These are phyloP conservation scores for Andinoacara biseriatus DNA, from an alignment of 2,113 vertebrate species.

Conservation along the genomic window DNA sequence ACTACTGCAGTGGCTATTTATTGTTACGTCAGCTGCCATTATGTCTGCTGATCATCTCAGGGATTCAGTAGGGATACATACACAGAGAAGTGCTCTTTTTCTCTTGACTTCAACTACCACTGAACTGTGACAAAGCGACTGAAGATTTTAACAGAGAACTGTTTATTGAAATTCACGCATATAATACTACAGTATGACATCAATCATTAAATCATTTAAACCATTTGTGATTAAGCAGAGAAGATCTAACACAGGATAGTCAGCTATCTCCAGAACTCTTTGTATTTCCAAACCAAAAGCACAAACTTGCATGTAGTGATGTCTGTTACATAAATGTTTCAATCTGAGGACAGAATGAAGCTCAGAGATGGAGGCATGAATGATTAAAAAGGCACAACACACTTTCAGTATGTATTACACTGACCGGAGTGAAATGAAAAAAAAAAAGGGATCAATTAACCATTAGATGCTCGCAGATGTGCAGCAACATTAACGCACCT, in stretches of 20 bases:
- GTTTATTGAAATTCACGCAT: slow-evolving; percentile 49
- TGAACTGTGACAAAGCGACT: background rate
- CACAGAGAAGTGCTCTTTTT: background rate
- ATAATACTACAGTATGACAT: slow-evolving; percentile 9
- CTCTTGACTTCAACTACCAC: background rate
- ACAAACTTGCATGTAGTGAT: slow-evolving; percentile 6
- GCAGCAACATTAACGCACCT: slow-evolving; percentile 32
- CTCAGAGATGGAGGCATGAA: slow-evolving; percentile 16
- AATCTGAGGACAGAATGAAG: slow-evolving; percentile 5
- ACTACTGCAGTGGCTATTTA: background rate
- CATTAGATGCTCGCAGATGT: slow-evolving; percentile 31
- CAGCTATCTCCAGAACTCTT: background rate
- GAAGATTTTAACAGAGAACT: background rate
- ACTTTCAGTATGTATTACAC: slow-evolving; percentile 43
- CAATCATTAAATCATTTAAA: background rate
- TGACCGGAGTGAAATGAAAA: slow-evolving; percentile 26
- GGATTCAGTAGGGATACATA: background rate
- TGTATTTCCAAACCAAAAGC: slow-evolving; percentile 14
- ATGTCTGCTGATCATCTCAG: background rate
- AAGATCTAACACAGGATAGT: background rate
- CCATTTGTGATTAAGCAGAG: slow-evolving; percentile 16
- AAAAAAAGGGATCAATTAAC: slow-evolving; percentile 51
- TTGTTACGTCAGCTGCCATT: background rate
- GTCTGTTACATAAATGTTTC: slow-evolving; percentile 36
- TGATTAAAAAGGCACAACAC: slow-evolving; percentile 27